Evolutionary conservation across 1,140 invertebrate species (phyloP).

Genomic region (Hylaeus volcanicus): DNA sequence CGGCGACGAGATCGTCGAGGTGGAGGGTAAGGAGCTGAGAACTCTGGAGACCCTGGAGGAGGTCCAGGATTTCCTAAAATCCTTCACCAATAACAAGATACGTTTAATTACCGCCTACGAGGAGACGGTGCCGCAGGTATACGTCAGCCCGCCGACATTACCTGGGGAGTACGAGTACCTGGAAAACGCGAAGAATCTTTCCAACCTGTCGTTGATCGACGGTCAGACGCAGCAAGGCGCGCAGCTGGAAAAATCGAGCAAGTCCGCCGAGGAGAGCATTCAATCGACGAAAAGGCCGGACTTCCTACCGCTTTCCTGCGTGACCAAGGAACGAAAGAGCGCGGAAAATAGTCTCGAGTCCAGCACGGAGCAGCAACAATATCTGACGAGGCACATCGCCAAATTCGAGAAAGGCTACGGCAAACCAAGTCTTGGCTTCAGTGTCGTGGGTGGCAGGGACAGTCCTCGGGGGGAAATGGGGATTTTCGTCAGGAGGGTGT

Average conservation of each 20-base stretch:
- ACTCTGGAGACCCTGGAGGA: conserved; percentile 86
- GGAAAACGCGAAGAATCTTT: conserved; percentile 73
- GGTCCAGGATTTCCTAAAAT: conserved; percentile 81
- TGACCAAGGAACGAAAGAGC: conserved; percentile 65
- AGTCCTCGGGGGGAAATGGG: conserved; percentile 87
- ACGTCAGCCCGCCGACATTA: conserved; percentile 56
- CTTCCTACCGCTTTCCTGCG: conserved; percentile 69
- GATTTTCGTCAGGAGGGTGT: conserved; percentile 87
- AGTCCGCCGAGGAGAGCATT: not conserved
- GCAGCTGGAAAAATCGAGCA: conserved; percentile 20
- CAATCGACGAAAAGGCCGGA: conserved; percentile 71
- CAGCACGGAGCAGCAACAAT: conserved; percentile 81
- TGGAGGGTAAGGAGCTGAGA: conserved; percentile 89
- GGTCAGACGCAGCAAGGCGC: conserved; percentile 52
- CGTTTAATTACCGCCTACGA: conserved; percentile 76
- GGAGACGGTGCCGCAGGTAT: conserved; percentile 75
- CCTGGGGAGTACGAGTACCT: conserved; percentile 69
- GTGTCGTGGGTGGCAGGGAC: conserved; percentile 88
- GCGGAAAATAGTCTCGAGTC: conserved; percentile 53
- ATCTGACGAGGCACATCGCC: conserved; percentile 74
- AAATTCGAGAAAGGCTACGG: conserved; percentile 85
- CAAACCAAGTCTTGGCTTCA: conserved; percentile 87
- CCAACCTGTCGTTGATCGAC: conserved; percentile 69
- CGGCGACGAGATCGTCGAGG: conserved; percentile 93
- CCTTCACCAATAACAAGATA: conserved; percentile 74